Percentiles rank a stretch among this genome's conserved stretches.
These are phyloP conservation scores for Yponomeuta cagnagella DNA, from an alignment of 2,888 invertebrate genomes.

Conservation along the genomic window DNA sequence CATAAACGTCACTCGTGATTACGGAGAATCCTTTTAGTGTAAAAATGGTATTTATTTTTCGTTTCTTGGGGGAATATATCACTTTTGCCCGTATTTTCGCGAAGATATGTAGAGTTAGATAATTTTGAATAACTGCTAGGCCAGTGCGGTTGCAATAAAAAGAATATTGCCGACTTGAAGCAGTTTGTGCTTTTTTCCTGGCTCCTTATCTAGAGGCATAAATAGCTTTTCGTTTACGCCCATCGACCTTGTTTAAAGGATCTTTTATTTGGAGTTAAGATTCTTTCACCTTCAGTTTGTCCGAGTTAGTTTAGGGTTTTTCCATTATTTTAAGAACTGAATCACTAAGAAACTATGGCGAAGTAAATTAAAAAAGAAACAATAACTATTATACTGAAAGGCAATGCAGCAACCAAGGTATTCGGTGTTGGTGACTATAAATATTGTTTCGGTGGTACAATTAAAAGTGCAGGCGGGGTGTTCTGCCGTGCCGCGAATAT, in stretches of 20 bases:
- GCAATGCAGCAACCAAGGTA: slow-evolving; percentile 32
- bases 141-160: slow-evolving; percentile 42
- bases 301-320: not conserved
- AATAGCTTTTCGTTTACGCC: not conserved
- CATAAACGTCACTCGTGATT: slow-evolving; percentile 48
- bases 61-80: slow-evolving; percentile 56
- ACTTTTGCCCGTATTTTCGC: slow-evolving; percentile 35
- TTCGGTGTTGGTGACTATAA: slow-evolving; percentile 39
- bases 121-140: slow-evolving; percentile 66
- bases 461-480: slow-evolving; percentile 42
- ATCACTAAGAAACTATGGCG: not conserved
- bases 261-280: not conserved
- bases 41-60: slow-evolving; percentile 39
- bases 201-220: not conserved
- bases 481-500: slow-evolving; percentile 14
- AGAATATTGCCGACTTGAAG: slow-evolving; percentile 20
- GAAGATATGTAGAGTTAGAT: slow-evolving; percentile 63
- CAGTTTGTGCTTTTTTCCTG: not conserved
- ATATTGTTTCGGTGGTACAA: slow-evolving; percentile 64
- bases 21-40: slow-evolving; percentile 34
- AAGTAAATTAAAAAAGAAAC: not conserved
- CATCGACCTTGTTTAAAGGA: not conserved
- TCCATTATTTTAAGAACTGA: not conserved
- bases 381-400: not conserved
- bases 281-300: not conserved